Evolutionary conservation across 2,797 vertebrate species (phyloP).

Genomic region (Rhinoraja longicauda): DNA sequence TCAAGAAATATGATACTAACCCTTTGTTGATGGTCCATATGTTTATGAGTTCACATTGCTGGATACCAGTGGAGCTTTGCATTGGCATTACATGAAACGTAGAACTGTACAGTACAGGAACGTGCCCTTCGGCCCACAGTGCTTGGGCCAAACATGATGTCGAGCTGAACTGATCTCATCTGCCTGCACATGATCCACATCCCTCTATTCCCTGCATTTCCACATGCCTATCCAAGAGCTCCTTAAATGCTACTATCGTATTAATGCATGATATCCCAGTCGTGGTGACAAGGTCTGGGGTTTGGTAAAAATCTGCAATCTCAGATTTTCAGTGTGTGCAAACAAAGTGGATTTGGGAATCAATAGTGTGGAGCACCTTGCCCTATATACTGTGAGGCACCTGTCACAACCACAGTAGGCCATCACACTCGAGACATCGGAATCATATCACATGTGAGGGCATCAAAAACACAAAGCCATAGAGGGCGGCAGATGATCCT

Average conservation of each 20-base stretch:
- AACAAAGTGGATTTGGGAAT: background rate
- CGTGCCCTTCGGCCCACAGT: too few relatives aligned
- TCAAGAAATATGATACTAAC: background rate
- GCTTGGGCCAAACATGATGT: too few relatives aligned
- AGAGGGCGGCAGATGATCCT: background rate
- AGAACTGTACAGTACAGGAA: too few relatives aligned
- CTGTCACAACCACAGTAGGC: conserved; percentile 20
- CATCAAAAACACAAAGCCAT: background rate
- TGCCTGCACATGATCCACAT: too few relatives aligned
- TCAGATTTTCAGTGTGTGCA: background rate
- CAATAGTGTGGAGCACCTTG: background rate
- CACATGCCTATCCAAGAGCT: too few relatives aligned
- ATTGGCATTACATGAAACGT: too few relatives aligned
- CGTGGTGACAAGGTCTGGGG: background rate
- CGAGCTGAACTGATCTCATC: too few relatives aligned
- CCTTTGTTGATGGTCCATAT: background rate
- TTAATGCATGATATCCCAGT: background rate
- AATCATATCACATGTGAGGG: background rate
- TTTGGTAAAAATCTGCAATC: background rate
- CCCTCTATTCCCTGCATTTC: too few relatives aligned
- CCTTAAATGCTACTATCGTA: too few relatives aligned
- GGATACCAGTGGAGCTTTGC: background rate
- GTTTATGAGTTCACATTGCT: background rate
- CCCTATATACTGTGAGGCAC: background rate
- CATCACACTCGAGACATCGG: background rate